phyloP scores from a whole-genome alignment of 2,113 vertebrate genomes.

The Gopherus flavomarginatus region DNA sequence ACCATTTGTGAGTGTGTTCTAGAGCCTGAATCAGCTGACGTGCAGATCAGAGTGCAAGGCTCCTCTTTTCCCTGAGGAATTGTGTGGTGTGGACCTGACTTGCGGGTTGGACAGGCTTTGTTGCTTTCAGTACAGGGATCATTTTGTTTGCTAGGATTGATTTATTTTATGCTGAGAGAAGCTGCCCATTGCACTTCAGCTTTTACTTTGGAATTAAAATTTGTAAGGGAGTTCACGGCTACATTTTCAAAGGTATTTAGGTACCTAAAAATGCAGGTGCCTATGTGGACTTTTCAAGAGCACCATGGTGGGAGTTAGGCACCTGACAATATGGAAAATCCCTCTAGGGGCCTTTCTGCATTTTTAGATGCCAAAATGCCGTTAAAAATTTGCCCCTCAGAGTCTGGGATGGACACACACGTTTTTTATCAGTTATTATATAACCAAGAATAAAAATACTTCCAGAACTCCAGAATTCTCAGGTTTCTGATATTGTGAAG shows the following conservation, averaged over 20 bases:
- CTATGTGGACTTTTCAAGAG: not conserved
- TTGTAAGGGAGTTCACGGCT: not conserved
- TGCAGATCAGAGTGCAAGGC: not conserved
- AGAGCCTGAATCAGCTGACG: not conserved
- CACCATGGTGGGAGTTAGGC: not conserved
- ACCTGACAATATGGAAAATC: not conserved
- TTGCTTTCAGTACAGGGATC: not conserved
- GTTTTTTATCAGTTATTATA: not conserved
- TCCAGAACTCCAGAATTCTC: not conserved
- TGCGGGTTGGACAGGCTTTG: not conserved
- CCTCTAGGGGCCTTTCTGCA: fast-evolving
- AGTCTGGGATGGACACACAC: not conserved
- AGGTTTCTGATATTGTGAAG: not conserved
- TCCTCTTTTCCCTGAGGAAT: not conserved
- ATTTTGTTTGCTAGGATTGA: not conserved
- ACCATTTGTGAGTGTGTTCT: not conserved
- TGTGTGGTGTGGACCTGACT: not conserved
- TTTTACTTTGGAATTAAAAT: not conserved
- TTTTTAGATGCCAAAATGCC: not conserved
- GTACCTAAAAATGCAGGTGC: not conserved
- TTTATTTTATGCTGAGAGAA: not conserved
- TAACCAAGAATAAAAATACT: not conserved
- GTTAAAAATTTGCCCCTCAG: not conserved
- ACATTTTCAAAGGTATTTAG: not conserved
- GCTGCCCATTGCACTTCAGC: not conserved